Evolutionary conservation across 2,888 invertebrate species (phyloP).

Genomic region (Lasiommata megera): DNA sequence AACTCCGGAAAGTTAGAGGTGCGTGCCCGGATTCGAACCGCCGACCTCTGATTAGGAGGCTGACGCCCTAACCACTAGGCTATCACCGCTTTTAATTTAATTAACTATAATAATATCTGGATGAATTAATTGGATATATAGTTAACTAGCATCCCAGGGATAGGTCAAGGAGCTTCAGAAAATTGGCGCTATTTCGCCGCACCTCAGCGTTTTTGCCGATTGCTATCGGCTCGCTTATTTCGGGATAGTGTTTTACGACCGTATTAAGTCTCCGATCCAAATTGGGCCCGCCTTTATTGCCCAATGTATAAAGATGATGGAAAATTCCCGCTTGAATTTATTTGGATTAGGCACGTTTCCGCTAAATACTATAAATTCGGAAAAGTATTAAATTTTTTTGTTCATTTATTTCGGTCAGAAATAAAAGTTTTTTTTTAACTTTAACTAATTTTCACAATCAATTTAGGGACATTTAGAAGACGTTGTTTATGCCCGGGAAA

Average conservation of each 20-base stretch:
- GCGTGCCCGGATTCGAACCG: no score
- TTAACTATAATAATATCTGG: no score
- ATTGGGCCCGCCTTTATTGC: conserved; percentile 41
- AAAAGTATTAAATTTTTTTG: conserved; percentile 22
- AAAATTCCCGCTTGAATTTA: conserved; percentile 41
- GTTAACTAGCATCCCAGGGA: background rate
- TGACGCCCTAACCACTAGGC: no score
- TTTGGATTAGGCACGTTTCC: conserved; percentile 28
- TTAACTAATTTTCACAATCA: no score
- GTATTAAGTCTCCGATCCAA: conserved; percentile 39
- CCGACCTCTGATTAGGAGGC: no score
- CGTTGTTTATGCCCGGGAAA: background rate
- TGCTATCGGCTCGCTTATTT: conserved; percentile 36
- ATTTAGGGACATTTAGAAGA: background rate
- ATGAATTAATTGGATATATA: background rate
- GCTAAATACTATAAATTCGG: conserved; percentile 32
- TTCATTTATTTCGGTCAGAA: no score
- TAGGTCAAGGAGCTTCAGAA: conserved; percentile 1
- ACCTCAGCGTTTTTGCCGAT: conserved; percentile 31
- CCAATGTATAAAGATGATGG: conserved; percentile 39
- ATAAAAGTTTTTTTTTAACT: no score
- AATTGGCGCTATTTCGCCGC: conserved; percentile 14
- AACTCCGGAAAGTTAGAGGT: no score
- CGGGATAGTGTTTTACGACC: conserved; percentile 41
- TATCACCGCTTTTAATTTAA: no score